Evolutionary conservation across 1,140 invertebrate species (phyloP).

Genomic region (Zaprionus tsacasi): DNA sequence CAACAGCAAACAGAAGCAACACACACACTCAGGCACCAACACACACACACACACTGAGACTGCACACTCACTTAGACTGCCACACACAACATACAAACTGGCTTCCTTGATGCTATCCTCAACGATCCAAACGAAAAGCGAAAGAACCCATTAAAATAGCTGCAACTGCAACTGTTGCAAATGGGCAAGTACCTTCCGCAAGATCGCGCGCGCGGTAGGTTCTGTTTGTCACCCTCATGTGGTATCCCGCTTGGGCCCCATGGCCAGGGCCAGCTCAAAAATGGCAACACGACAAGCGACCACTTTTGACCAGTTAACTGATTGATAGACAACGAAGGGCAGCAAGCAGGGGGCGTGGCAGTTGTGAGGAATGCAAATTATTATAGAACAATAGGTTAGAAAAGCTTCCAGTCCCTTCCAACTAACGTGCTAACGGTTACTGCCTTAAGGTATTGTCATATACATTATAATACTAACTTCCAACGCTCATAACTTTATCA

Average conservation of each 20-base stretch:
- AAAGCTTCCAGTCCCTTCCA: no score
- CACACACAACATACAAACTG: slow-evolving; percentile 36
- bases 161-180: slow-evolving; percentile 56
- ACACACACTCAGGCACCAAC: slow-evolving; percentile 3
- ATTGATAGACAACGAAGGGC: neutral
- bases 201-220: slow-evolving; percentile 68
- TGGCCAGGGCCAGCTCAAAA: slow-evolving; percentile 6
- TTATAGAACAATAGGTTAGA: neutral
- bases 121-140: slow-evolving; percentile 66
- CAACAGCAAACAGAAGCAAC: slow-evolving; percentile 35
- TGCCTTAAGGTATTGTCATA: no score
- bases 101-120: slow-evolving; percentile 80
- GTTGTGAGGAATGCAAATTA: neutral
- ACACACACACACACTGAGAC: slow-evolving; percentile 5
- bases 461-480: no score
- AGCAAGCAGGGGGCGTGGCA: neutral
- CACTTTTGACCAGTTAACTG: slow-evolving; percentile 66
- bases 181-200: slow-evolving; percentile 1
- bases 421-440: no score
- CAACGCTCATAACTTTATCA: no score
- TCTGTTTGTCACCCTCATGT: slow-evolving; percentile 58
- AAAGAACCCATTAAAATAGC: slow-evolving; percentile 82
- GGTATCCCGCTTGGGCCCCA: slow-evolving; percentile 3
- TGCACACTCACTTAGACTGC: slow-evolving; percentile 15
- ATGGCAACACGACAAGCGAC: slow-evolving; percentile 61